phyloP scores from a whole-genome alignment of 2,113 vertebrate genomes.

The Xenopus borealis region DNA sequence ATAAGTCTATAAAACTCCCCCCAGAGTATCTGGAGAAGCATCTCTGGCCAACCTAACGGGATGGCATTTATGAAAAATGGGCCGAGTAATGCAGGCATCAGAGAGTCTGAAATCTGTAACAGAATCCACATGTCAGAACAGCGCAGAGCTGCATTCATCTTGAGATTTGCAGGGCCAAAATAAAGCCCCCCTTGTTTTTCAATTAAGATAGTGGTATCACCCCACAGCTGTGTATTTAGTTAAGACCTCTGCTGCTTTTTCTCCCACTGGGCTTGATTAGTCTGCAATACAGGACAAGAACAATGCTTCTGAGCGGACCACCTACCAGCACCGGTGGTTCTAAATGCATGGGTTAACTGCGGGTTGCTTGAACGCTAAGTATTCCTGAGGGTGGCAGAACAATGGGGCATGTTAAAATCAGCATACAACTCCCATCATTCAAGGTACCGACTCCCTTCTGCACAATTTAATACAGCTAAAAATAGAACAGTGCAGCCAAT shows the following conservation, averaged over 20 bases:
- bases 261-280: conserved; percentile 43
- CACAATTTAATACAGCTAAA: not conserved
- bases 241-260: conserved; percentile 37
- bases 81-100: conserved; percentile 12
- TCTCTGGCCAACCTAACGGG: conserved; percentile 23
- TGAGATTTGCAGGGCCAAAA: conserved; percentile 31
- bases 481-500: not conserved
- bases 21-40: conserved; percentile 18
- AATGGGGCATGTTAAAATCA: conserved; percentile 27
- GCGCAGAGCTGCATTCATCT: conserved; percentile 31
- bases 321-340: conserved; percentile 40
- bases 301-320: conserved; percentile 35
- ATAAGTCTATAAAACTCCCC: too few relatives aligned
- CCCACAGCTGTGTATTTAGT: conserved; percentile 44
- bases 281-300: conserved; percentile 42
- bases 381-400: conserved; percentile 46
- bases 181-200: conserved; percentile 39
- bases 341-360: conserved; percentile 42
- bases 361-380: conserved; percentile 37
- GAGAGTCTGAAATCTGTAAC: conserved; percentile 21
- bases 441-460: conserved; percentile 24
- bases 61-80: conserved; percentile 26
- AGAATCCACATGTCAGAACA: conserved; percentile 30
- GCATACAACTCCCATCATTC: conserved; percentile 26
- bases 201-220: conserved; percentile 42